phyloP scores from a whole-genome alignment of 2,113 vertebrate genomes.

The Phyllostomus discolor region DNA sequence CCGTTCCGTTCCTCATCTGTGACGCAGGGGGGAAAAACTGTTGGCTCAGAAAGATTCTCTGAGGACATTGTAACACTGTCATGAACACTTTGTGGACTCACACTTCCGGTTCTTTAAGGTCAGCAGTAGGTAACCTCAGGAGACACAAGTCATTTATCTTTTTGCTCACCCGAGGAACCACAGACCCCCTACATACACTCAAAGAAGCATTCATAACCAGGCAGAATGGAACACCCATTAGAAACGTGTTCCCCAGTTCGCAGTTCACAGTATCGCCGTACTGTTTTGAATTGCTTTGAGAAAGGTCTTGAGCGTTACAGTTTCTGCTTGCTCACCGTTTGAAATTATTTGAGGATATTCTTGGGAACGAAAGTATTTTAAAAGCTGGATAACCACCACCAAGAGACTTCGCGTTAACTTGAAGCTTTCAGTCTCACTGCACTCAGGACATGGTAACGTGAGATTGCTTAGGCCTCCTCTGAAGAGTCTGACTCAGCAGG shows the following conservation, averaged over 20 bases:
- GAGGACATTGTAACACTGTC: background rate
- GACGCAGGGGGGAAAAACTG: background rate
- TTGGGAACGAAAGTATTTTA: background rate
- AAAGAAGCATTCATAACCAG: background rate
- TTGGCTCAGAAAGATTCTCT: conserved; percentile 16
- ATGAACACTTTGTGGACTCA: background rate
- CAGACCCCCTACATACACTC: background rate
- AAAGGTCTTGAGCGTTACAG: background rate
- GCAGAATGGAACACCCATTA: background rate
- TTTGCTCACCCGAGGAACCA: background rate
- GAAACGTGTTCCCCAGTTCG: background rate
- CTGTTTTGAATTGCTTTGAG: background rate
- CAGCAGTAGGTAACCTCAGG: background rate
- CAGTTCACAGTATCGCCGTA: background rate
- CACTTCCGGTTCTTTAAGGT: background rate
- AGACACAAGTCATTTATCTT: conserved; percentile 1
- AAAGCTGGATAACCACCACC: background rate
- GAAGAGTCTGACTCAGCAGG: background rate
- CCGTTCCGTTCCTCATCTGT: conserved; percentile 25
- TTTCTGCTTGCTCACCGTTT: background rate
- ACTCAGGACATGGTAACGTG: background rate
- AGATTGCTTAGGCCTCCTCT: background rate
- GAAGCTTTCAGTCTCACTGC: background rate
- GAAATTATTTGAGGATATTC: conserved; percentile 24
- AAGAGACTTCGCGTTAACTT: background rate